phyloP scores from a whole-genome alignment of 2,888 invertebrate species.

The Epinotia brunnichana region DNA sequence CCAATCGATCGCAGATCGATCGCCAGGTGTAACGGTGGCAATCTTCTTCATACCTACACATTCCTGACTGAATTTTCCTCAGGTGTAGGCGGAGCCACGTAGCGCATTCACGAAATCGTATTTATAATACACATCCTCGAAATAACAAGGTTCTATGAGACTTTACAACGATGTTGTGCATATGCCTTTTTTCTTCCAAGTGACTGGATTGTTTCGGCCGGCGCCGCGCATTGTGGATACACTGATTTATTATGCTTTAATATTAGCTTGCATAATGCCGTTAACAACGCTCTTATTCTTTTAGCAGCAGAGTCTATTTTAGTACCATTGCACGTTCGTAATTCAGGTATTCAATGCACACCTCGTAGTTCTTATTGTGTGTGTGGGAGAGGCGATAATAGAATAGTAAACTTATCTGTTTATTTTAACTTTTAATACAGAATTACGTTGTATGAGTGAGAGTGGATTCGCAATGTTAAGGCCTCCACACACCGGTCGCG shows the following conservation, averaged over 20 bases:
- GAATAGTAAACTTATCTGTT: conserved; percentile 1
- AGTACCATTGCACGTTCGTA: background rate
- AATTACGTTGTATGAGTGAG: conserved; percentile 11
- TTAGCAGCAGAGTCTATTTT: background rate
- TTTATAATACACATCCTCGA: conserved; percentile 6
- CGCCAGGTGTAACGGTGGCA: background rate
- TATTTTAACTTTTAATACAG: conserved; percentile 13
- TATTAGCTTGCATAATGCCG: conserved; percentile 1
- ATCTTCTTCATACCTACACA: background rate
- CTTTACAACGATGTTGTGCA: background rate
- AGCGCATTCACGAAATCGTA: conserved; percentile 12
- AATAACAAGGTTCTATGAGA: background rate
- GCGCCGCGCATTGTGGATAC: conserved; percentile 21
- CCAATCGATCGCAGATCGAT: background rate
- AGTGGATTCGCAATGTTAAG: too few relatives aligned
- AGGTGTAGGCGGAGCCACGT: conserved; percentile 22
- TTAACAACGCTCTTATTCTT: background rate
- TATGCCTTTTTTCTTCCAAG: conserved; percentile 3
- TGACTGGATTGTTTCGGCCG: background rate
- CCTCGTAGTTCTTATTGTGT: conserved; percentile 10
- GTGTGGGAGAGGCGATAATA: background rate
- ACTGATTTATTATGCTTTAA: conserved; percentile 25
- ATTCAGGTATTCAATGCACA: background rate
- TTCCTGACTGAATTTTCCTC: conserved; percentile 10
- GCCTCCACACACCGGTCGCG: too few relatives aligned